Evolutionary conservation across 2,888 invertebrate species (phyloP).

Genomic region (Volucella inflata): DNA sequence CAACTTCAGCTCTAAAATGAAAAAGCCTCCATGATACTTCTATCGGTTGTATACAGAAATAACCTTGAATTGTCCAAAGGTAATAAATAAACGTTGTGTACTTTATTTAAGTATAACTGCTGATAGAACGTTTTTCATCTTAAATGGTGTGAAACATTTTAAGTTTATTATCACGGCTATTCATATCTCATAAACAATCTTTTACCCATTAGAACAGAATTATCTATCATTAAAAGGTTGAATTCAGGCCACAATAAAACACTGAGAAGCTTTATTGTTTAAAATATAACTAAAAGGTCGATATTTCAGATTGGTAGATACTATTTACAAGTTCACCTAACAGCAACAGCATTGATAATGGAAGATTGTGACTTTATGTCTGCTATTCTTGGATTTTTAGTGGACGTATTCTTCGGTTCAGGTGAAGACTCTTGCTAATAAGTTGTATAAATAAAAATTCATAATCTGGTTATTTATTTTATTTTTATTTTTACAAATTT

Average conservation of each 20-base stretch:
- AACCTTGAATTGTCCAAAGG: too few species aligned
- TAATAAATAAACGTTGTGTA: too few species aligned
- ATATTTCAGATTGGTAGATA: background rate
- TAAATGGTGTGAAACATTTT: slow-evolving; percentile 22
- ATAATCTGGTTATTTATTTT: too few species aligned
- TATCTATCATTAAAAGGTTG: background rate
- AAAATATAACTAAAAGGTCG: background rate
- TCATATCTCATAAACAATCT: background rate
- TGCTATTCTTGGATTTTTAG: background rate
- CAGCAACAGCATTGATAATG: background rate
- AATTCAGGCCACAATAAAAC: too few species aligned
- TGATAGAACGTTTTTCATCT: background rate
- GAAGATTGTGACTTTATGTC: slow-evolving; percentile 6
- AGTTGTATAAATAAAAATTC: too few species aligned
- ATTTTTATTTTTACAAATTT: too few species aligned
- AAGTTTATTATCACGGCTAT: background rate
- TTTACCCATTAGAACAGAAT: background rate
- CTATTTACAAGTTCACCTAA: background rate
- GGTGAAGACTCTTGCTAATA: background rate
- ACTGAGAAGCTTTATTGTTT: background rate
- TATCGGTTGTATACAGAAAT: too few species aligned
- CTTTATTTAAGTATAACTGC: too few species aligned
- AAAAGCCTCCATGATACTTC: too few species aligned
- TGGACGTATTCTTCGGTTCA: background rate
- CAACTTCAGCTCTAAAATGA: too few species aligned